Percentiles rank a stretch among this genome's conserved stretches.
These are phyloP conservation scores for Entomyzon cyanotis DNA, from an alignment of 2,113 vertebrate genomes.

Conservation along the genomic window DNA sequence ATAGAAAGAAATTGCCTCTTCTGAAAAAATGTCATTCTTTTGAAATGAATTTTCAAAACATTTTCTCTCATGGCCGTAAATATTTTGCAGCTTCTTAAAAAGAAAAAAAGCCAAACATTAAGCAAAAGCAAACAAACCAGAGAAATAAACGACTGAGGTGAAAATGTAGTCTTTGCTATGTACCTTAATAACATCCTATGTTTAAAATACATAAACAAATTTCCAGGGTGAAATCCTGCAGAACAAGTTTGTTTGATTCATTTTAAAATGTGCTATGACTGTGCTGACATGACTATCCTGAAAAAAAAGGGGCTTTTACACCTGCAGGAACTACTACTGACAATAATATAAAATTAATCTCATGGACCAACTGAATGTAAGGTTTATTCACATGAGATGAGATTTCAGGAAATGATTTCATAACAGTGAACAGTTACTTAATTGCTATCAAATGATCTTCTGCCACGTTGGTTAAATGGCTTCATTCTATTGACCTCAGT, in stretches of 20 bases:
- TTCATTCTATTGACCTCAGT: background rate
- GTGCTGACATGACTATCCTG: background rate
- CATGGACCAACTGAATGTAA: background rate
- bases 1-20: conserved; percentile 7
- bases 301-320: background rate
- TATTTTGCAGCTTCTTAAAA: background rate
- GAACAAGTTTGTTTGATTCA: background rate
- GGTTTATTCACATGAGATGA: background rate
- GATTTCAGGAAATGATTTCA: background rate
- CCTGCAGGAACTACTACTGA: background rate
- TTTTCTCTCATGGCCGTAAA: background rate
- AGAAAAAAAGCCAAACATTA: background rate
- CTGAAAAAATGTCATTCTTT: conserved; percentile 19
- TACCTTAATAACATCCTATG: background rate
- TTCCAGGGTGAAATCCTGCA: background rate
- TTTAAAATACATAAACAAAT: background rate
- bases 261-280: background rate
- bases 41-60: conserved; percentile 27
- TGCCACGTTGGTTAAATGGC: background rate
- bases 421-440: background rate
- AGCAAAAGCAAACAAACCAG: background rate
- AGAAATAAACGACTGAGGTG: background rate
- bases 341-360: background rate
- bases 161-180: background rate
- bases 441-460: conserved; percentile 27